Conservation (phyloP, 2,888 invertebrate genomes). For the Flabesymbios commensalis region DNA sequence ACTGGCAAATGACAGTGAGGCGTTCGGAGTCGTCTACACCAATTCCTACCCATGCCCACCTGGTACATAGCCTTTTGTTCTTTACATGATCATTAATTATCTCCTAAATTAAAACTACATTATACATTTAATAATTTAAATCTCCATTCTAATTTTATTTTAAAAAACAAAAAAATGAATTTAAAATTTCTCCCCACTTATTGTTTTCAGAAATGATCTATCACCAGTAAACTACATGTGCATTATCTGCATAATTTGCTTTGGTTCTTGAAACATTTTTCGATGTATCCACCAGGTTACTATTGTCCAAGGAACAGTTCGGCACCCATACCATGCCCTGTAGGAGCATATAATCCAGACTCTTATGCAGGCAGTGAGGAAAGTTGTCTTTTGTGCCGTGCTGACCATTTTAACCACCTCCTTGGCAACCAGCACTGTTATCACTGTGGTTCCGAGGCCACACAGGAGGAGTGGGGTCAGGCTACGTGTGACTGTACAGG, state of each 20-base stretch:
- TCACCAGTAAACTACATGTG: too few species aligned
- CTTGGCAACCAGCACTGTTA: conserved; percentile 49
- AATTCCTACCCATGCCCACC: conserved; percentile 53
- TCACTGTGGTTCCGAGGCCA: conserved; percentile 49
- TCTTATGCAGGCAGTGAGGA: conserved; percentile 33
- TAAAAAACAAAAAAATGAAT: too few species aligned
- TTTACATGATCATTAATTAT: too few species aligned
- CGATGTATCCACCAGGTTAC: too few species aligned
- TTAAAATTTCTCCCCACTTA: too few species aligned
- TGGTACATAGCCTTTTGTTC: too few species aligned
- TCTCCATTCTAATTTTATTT: too few species aligned
- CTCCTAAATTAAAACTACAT: too few species aligned
- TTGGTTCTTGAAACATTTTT: too few species aligned
- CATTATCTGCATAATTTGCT: too few species aligned
- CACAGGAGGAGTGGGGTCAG: conserved; percentile 43
- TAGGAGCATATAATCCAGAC: conserved; percentile 43
- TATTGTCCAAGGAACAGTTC: conserved; percentile 52
- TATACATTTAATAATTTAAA: too few species aligned
- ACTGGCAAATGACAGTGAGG: conserved; percentile 42
- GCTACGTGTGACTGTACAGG: conserved; percentile 49
- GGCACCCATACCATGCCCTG: conserved; percentile 46
- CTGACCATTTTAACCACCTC: conserved; percentile 49
- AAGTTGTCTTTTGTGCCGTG: conserved; percentile 45
- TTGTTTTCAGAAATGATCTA: too few species aligned
- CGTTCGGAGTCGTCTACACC: conserved; percentile 46